Percentiles rank a stretch among this genome's conserved stretches.
Evolutionary conservation across 2,797 vertebrate genomes (phyloP).

Genomic region (Poeciliopsis paucimaculata): DNA sequence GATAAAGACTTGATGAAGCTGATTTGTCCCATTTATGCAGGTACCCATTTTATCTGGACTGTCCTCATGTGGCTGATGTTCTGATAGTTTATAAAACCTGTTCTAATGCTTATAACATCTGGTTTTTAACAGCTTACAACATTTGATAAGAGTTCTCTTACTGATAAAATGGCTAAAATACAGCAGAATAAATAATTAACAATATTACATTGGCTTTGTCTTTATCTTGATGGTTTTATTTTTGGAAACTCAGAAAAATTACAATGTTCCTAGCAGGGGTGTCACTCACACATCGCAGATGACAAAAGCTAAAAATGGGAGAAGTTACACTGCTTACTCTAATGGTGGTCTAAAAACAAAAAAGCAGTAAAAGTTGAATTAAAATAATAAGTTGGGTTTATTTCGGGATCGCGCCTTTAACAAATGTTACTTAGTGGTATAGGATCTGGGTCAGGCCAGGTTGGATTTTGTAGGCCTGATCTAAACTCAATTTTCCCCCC

Average conservation of each 20-base stretch:
- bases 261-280: conserved; percentile 12
- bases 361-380: too few species aligned
- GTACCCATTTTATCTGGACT: conserved; percentile 16
- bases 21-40: conserved; percentile 2
- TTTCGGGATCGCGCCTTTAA: too few species aligned
- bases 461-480: too few species aligned
- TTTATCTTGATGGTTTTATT: conserved; percentile 6
- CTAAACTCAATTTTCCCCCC: too few species aligned
- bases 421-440: too few species aligned
- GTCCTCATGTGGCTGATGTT: conserved; percentile 1
- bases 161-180: neutral
- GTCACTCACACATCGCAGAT: too few species aligned
- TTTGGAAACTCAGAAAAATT: neutral
- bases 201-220: neutral
- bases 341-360: too few species aligned
- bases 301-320: too few species aligned
- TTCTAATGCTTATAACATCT: neutral
- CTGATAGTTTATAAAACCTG: conserved; percentile 15
- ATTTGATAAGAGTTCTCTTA: neutral
- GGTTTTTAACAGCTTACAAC: neutral
- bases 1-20: conserved; percentile 48
- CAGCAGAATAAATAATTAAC: neutral
- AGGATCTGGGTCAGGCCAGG: too few species aligned
- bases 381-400: too few species aligned
- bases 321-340: too few species aligned